Conservation (phyloP, 1,140 invertebrate species). For the Ladona fulva region DNA sequence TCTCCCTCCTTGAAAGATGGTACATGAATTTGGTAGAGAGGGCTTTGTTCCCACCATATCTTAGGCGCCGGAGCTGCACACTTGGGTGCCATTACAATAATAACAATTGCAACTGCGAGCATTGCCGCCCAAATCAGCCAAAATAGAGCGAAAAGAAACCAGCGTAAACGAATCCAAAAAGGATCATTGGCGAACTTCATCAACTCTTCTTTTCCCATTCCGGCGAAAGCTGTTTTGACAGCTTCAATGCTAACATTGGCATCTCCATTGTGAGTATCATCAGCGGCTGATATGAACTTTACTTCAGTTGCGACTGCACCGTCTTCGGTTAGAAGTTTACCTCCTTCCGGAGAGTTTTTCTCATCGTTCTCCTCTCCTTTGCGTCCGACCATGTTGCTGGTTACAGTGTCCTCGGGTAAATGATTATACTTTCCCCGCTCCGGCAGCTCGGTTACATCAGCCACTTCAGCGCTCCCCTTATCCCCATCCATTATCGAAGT, state of each 20-base stretch:
- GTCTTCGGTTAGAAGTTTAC: neutral
- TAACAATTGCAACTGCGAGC: conserved; percentile 71
- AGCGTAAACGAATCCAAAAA: conserved; percentile 78
- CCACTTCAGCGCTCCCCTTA: neutral
- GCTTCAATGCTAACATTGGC: conserved; percentile 74
- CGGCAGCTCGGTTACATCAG: neutral
- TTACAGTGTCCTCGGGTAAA: neutral
- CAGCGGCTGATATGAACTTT: neutral
- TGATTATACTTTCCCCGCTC: neutral
- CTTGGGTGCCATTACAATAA: conserved; percentile 75
- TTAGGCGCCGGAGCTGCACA: conserved; percentile 58
- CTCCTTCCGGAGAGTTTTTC: neutral
- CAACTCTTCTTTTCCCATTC: conserved; percentile 82
- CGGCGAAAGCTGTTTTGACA: conserved; percentile 52
- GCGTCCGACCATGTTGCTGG: neutral
- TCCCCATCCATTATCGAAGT: neutral
- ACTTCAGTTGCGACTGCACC: neutral
- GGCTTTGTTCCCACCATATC: conserved; percentile 57
- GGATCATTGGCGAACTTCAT: conserved; percentile 88
- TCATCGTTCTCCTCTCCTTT: neutral
- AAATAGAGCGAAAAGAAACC: conserved; percentile 75
- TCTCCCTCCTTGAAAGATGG: conserved; percentile 43
- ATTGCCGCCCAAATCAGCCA: conserved; percentile 80
- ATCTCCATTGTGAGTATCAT: conserved; percentile 56
- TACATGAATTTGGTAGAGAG: conserved; percentile 48